Conservation (phyloP, 92 coral and sea anemone species). For the Micromussa lordhowensis region DNA sequence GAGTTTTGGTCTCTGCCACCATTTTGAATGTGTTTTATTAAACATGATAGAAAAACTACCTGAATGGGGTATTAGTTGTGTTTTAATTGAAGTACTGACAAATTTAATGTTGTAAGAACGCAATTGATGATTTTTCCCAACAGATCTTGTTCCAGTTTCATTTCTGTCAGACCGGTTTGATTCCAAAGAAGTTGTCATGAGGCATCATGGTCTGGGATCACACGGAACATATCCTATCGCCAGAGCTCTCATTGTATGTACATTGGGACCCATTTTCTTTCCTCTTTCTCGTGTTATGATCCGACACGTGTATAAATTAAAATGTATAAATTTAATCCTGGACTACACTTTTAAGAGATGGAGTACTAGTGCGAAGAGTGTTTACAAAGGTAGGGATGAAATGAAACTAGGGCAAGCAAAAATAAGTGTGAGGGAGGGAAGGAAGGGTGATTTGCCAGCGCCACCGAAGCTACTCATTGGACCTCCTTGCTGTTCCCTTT, state of each 20-base stretch:
- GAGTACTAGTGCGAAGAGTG: no score
- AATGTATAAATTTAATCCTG: no score
- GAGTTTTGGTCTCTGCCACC: no score
- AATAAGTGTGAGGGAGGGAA: neutral
- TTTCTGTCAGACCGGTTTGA: constrained; percentile 77
- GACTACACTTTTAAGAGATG: no score
- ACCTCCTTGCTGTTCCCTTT: neutral
- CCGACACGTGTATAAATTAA: no score
- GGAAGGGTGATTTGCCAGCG: neutral
- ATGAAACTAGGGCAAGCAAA: neutral
- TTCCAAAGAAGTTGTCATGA: constrained; percentile 81
- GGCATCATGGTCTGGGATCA: constrained; percentile 93
- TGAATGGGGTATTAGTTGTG: no score
- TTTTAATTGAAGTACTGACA: neutral
- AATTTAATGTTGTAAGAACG: neutral
- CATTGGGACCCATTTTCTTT: neutral
- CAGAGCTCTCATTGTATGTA: constrained; percentile 87
- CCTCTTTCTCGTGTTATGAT: no score
- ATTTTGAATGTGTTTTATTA: no score
- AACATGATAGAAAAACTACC: no score
- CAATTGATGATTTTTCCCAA: neutral
- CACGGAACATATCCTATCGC: constrained; percentile 92
- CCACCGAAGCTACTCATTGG: neutral
- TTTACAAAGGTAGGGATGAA: no score
- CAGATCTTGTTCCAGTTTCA: constrained; percentile 92